Base-by-base conservation (phyloP, 2,888 invertebrate species). In the Clusia tigrina region DNA sequence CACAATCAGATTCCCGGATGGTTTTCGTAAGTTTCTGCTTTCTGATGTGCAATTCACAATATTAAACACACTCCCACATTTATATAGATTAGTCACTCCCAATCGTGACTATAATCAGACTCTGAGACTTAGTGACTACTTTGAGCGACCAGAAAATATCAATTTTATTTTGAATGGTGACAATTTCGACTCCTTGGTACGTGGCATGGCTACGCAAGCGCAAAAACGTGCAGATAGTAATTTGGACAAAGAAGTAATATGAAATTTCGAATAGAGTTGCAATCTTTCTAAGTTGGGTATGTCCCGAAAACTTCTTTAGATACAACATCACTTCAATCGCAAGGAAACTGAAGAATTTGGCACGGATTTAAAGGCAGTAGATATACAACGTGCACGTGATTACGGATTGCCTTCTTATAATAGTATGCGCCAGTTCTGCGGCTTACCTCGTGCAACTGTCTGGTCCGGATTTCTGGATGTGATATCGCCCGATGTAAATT, bases 181-280 rank as follows among this genome's bases (percentile, higher is more conserved):
- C 48, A 85, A 85, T 70, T 88, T 92, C 71, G 91, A 91, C 74
- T 88, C 89, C 66, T 83, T 93, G 58, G 84, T 89, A 0, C 85
- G 93, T 77, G 93, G 93, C 3, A 84, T 94, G 73, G 84, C 88
- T 1, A 88, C 88, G 2, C 93, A 94, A 76, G 87, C 89, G 2
- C 88, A 91, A 79, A 88, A 90, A 73, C 88, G 86, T 67, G 87
- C 90, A 65, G 94, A 95, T 81, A 87, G 88, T 67, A 91, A 86
- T 81, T 89, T 91, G 82, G 90, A 91, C 68, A 69, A 54, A 6
- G 78, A 80, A 66, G 70, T 70, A 57, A 9, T 93, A 66, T 93
- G 93, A 0, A 83, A 86, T n/a, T n/a, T n/a, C n/a, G n/a, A 20
- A 32, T 32, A 12, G 12, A 32, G 12, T 6, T 32, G 12, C 12